A percentile compares a stretch with the other conserved stretches of the same genome.
Conservation (phyloP, 1,140 invertebrate species). For the Scylla paramamosain region DNA sequence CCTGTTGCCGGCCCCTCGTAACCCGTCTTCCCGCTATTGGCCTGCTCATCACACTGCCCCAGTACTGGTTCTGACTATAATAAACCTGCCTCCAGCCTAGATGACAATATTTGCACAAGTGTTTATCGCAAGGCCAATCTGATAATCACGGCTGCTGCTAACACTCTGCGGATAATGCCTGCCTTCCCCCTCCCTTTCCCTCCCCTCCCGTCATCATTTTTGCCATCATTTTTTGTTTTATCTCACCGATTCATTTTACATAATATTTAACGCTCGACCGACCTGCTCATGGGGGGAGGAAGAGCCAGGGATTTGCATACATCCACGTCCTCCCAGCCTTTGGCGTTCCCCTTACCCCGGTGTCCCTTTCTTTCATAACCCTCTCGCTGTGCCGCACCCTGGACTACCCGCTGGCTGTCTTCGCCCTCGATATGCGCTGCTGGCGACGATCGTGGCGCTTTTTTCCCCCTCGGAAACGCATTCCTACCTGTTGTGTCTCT, state of each 20-base stretch:
- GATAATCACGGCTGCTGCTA: background rate
- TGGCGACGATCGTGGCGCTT: background rate
- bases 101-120: slow-evolving; percentile 17
- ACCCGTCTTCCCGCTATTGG: too few relatives aligned
- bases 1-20: too few relatives aligned
- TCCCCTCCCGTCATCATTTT: background rate
- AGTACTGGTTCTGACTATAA: too few relatives aligned
- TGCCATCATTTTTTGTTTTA: background rate
- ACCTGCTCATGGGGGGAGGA: background rate
- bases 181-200: background rate
- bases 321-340: background rate
- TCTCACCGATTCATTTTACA: background rate
- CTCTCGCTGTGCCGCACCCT: background rate
- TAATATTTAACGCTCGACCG: slow-evolving; percentile 22
- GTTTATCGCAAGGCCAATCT: background rate
- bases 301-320: background rate
- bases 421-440: background rate
- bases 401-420: background rate
- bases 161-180: background rate
- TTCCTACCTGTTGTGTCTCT: background rate
- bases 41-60: too few relatives aligned
- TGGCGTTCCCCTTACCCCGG: background rate
- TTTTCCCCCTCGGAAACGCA: background rate
- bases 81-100: background rate
- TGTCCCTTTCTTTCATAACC: slow-evolving; percentile 6